Base-by-base conservation (phyloP, 2,888 invertebrate species). In the Timema podura region DNA sequence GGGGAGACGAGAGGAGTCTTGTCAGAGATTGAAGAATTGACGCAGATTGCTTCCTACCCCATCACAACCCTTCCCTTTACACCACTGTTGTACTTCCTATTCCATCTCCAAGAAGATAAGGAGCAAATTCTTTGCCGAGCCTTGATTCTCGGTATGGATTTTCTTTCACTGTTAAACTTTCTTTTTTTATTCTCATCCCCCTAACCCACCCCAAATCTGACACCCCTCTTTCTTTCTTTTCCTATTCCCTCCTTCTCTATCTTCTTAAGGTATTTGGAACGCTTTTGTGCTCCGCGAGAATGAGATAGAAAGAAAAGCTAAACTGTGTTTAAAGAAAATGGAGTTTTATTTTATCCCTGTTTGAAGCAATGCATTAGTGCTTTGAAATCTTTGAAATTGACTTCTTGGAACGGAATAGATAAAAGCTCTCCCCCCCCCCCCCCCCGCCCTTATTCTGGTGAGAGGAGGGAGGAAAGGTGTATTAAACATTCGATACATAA, bases 121-220 rank as follows among this genome's bases (percentile, higher is more conserved):
- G 30, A 30, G 30, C 30, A 30, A 30, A 30, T 30, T 30, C 30
- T 30, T 30, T 30, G 30, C 30, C 30, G 30, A 30, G 30, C 30
- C 30, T 30, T 30, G 30, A 30, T 30, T 30, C 30, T 30, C 30
- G 30, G 30, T 30, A 30, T 10, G 61, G 61, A 61, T 61, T 61
- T 61, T 44, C 61, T 61, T 45, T 61, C 61, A 61, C 61, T 61
- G 61, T 61, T 61, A 61, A 61, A 61, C 61, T 44, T 44, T 61
- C 30, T n/a, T 30, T 30, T 30, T 30, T 30, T 30, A 30, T 30
- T 30, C 30, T 30, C 30, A 30, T 30, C 30, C 61, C 44, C 44
- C 61, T 44, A 30, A 13, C 16, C 57, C 57, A 57, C 61, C 44
- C 61, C 30, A 30, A 30, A 30, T 30, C 30, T 30, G 30, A 30